A percentile compares a stretch with the other conserved stretches of the same genome.
Evolutionary conservation across 2,888 invertebrate genomes (phyloP).

Genomic region (Nezara viridula): DNA sequence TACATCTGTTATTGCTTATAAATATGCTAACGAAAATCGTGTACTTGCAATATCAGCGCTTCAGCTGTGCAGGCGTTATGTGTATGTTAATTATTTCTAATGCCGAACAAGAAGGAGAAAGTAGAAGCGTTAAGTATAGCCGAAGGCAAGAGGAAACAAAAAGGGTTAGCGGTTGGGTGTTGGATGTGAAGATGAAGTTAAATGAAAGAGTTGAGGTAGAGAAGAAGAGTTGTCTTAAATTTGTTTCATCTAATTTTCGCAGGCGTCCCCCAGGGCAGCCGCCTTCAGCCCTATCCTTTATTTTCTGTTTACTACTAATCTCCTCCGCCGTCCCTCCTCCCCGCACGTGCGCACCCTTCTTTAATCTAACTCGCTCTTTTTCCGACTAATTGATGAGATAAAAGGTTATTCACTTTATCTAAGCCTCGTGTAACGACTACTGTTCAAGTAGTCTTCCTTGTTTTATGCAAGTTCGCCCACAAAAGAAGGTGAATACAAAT

Average conservation of each 20-base stretch:
- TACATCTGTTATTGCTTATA: slow-evolving; percentile 12
- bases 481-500: too few species aligned
- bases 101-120: neutral
- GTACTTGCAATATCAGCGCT: slow-evolving; percentile 12
- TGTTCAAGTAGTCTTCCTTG: slow-evolving; percentile 7
- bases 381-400: slow-evolving; percentile 43
- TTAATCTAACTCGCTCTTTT: slow-evolving; percentile 38
- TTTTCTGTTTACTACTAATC: slow-evolving; percentile 45
- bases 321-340: slow-evolving; percentile 6
- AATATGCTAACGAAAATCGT: slow-evolving; percentile 4
- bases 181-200: neutral
- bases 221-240: slow-evolving; percentile 26
- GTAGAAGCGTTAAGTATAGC: neutral
- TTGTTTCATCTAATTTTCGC: slow-evolving; percentile 41
- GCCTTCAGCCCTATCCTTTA: slow-evolving; percentile 22
- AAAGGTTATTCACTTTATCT: slow-evolving; percentile 28
- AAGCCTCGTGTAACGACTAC: neutral
- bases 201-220: slow-evolving; percentile 26
- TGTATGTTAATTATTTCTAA: slow-evolving; percentile 5
- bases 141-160: neutral
- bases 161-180: neutral
- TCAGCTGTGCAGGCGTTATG: neutral
- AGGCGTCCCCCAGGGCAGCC: slow-evolving; percentile 26
- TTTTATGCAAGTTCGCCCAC: neutral
- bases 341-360: slow-evolving; percentile 31